Conservation (phyloP, 2,113 vertebrate species). For the Mustelus asterias region DNA sequence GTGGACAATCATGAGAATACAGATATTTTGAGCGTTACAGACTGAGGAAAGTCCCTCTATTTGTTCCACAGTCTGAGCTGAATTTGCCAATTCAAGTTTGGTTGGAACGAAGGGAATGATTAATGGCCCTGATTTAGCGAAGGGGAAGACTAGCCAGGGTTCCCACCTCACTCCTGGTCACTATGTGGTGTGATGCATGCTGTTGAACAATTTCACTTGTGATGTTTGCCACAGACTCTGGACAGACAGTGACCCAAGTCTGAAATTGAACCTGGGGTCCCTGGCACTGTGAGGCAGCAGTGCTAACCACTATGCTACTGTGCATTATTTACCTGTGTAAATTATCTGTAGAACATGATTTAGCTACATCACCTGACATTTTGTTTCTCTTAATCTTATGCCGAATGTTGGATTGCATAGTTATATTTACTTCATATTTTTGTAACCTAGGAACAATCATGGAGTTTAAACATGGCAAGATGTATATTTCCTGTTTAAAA, state of each 20-base stretch:
- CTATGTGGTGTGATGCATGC: not conserved
- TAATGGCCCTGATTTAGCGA: not conserved
- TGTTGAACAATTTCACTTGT: not conserved
- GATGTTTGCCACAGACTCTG: not conserved
- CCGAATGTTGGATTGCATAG: not conserved
- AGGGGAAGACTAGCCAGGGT: not conserved
- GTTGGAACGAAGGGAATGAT: not conserved
- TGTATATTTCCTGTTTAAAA: not conserved
- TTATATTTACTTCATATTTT: not conserved
- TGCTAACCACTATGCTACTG: too few relatives aligned
- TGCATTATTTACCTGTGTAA: not conserved
- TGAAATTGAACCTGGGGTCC: too few relatives aligned
- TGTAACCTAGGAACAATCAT: not conserved
- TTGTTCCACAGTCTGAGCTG: not conserved
- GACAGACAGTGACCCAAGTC: too few relatives aligned
- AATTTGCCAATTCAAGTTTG: not conserved
- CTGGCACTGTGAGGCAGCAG: too few relatives aligned
- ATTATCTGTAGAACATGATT: not conserved
- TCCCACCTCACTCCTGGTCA: not conserved
- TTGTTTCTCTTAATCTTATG: not conserved
- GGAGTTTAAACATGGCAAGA: not conserved
- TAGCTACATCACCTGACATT: not conserved
- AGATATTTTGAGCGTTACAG: not conserved
- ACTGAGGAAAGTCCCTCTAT: not conserved
- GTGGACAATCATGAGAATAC: not conserved